A percentile compares a stretch with the other conserved stretches of the same genome.
Evolutionary conservation across 2,113 vertebrate genomes (phyloP).

Genomic region (Sialia sialis): DNA sequence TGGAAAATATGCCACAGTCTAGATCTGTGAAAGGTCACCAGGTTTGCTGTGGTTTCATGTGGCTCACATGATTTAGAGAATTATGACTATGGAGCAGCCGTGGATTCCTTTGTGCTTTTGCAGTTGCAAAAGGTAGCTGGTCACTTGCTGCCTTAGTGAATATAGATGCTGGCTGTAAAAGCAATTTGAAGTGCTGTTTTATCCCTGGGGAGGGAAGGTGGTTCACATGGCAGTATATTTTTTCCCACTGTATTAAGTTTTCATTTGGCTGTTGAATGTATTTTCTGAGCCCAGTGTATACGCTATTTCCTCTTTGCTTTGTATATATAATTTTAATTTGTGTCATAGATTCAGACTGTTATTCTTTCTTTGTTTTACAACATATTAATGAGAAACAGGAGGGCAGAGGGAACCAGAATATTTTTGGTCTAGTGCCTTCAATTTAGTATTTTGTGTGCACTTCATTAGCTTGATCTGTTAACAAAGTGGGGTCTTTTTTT

Average conservation of each 20-base stretch:
- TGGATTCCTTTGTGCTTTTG: neutral
- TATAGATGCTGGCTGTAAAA: neutral
- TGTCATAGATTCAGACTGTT: neutral
- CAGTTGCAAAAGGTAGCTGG: neutral
- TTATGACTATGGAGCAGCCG: neutral
- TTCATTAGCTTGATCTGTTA: neutral
- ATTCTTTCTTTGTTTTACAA: neutral
- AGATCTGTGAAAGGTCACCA: neutral
- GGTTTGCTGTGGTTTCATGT: neutral
- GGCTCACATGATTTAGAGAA: neutral
- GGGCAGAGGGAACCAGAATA: neutral
- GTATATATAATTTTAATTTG: conserved; percentile 14
- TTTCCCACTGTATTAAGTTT: neutral
- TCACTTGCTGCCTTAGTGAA: neutral
- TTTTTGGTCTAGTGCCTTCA: conserved; percentile 10
- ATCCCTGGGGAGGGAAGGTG: neutral
- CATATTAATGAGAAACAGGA: conserved; percentile 23
- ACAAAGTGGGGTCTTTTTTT: neutral
- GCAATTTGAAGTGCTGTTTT: neutral
- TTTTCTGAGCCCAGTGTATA: conserved; percentile 24
- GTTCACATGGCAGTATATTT: neutral
- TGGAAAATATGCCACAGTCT: neutral
- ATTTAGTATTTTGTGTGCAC: neutral
- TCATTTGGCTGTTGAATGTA: conserved; percentile 15
- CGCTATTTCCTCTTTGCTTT: conserved; percentile 29